Conservation (phyloP, 2,888 invertebrate genomes). For the Neoscelio sp. region DNA sequence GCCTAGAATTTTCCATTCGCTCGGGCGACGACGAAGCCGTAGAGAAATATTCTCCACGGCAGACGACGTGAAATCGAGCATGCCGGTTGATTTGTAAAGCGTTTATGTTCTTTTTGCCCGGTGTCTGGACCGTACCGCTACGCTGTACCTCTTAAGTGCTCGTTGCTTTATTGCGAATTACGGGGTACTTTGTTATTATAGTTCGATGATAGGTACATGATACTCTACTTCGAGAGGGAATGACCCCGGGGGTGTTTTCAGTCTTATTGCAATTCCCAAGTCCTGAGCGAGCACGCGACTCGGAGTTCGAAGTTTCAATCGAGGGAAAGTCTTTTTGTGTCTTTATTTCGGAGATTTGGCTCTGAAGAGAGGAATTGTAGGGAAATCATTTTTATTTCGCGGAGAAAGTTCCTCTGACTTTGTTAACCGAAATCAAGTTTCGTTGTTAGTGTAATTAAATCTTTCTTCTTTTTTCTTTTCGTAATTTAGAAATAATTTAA, state of each 20-base stretch:
- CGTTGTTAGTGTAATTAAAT: too few species aligned
- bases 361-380: too few species aligned
- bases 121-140: slow-evolving; percentile 15
- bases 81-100: slow-evolving; percentile 60
- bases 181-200: slow-evolving; percentile 44
- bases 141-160: slow-evolving; percentile 45
- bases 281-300: slow-evolving; percentile 5
- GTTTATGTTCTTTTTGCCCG: slow-evolving; percentile 35
- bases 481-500: too few species aligned
- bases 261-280: neutral
- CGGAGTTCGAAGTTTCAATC: neutral
- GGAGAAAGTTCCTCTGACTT: too few species aligned
- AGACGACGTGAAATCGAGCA: slow-evolving; percentile 65
- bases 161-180: slow-evolving; percentile 44
- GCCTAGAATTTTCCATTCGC: slow-evolving; percentile 78
- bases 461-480: too few species aligned
- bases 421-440: too few species aligned
- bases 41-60: slow-evolving; percentile 68
- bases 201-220: slow-evolving; percentile 42
- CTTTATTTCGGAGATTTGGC: neutral
- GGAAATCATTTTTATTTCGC: too few species aligned
- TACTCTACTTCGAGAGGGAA: slow-evolving; percentile 22
- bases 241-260: slow-evolving; percentile 7
- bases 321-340: neutral
- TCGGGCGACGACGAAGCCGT: slow-evolving; percentile 73